These are phyloP conservation scores for Smittia aterrima DNA, from an alignment of 2,888 invertebrate species.

Conservation along the genomic window DNA sequence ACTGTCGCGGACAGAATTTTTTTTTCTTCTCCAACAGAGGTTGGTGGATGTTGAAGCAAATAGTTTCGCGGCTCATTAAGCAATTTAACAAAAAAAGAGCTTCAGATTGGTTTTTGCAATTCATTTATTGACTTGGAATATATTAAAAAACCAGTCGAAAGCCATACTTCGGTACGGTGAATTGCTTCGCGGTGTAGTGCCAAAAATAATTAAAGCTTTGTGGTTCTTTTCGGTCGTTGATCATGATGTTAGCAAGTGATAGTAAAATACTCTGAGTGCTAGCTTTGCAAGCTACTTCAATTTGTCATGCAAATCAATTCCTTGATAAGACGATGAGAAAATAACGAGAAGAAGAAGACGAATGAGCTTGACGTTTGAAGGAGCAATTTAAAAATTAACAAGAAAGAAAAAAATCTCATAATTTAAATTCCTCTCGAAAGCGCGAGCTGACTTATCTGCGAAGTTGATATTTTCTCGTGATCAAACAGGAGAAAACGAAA, in stretches of 20 bases:
- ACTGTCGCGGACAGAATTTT: not conserved
- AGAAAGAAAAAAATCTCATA: conserved; percentile 25
- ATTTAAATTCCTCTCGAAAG: conserved; percentile 24
- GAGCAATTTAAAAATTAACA: conserved; percentile 41
- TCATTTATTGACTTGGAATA: not conserved
- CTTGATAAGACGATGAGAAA: conserved; percentile 17
- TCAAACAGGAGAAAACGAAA: not conserved
- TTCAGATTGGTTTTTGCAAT: not conserved
- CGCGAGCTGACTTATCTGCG: not conserved
- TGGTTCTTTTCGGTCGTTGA: not conserved
- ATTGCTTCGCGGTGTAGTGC: not conserved
- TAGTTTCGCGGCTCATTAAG: too few species aligned
- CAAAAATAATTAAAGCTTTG: not conserved
- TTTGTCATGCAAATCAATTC: conserved; percentile 41
- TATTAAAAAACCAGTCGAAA: not conserved
- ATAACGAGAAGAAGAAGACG: not conserved
- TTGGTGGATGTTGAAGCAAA: too few species aligned
- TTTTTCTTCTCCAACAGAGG: too few species aligned
- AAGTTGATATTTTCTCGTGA: conserved; percentile 7
- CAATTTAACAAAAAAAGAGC: not conserved
- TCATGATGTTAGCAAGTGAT: not conserved
- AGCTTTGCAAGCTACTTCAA: not conserved
- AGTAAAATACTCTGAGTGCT: not conserved
- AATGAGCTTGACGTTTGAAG: conserved; percentile 31
- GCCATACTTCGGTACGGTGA: not conserved